Percentiles rank a stretch among this genome's conserved stretches.
phyloP scores from a whole-genome alignment of 2,797 vertebrate genomes.

The Hemibagrus guttatus region DNA sequence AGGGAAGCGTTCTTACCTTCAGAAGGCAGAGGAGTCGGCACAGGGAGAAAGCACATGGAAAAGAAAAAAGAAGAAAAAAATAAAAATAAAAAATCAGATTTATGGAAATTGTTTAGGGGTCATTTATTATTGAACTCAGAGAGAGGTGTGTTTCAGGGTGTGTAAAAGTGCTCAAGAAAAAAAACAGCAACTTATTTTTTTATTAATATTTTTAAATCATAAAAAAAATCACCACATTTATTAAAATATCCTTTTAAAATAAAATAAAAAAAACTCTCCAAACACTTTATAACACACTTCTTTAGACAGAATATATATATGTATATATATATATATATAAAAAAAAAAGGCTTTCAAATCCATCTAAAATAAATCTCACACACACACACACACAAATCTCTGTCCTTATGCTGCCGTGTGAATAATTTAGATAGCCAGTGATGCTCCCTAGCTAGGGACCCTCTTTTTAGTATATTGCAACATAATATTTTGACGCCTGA shows the following conservation, averaged over 20 bases:
- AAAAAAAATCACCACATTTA: neutral
- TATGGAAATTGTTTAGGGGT: neutral
- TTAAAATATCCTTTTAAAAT: neutral
- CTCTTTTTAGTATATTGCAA: neutral
- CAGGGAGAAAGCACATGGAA: slow-evolving; percentile 52
- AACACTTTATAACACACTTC: neutral
- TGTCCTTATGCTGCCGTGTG: neutral
- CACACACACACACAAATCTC: too few relatives aligned
- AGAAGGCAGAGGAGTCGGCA: slow-evolving; percentile 26
- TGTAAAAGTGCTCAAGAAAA: neutral
- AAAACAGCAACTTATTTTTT: neutral
- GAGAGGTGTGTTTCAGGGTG: neutral
- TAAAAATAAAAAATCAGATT: neutral
- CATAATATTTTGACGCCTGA: neutral
- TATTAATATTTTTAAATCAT: neutral
- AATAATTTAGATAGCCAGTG: too few relatives aligned
- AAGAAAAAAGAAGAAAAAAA: slow-evolving; percentile 7
- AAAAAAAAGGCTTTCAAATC: neutral
- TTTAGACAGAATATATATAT: neutral
- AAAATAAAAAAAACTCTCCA: too few relatives aligned
- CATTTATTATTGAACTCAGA: neutral
- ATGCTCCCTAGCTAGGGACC: neutral
- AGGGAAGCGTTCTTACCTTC: slow-evolving; percentile 68
- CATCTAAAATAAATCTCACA: neutral
- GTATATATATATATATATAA: too few relatives aligned